A percentile compares a stretch with the other conserved stretches of the same genome.
These are phyloP conservation scores for Perizoma flavofasciatum DNA, from an alignment of 2,888 invertebrate species.

Conservation along the genomic window DNA sequence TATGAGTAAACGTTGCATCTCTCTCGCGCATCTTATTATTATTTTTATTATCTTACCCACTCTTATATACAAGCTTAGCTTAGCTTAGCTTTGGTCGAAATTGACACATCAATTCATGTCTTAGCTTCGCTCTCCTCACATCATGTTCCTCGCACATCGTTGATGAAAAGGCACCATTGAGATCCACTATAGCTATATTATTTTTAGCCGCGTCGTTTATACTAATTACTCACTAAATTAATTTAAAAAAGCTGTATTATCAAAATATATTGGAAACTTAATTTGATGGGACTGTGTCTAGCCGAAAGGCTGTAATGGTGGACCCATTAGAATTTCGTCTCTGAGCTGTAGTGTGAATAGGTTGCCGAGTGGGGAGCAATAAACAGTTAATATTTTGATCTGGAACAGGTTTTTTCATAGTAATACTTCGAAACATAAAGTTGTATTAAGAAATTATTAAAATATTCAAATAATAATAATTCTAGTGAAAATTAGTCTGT, in stretches of 20 bases:
- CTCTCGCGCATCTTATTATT: too few relatives aligned
- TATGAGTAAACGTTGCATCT: too few relatives aligned
- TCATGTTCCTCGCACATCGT: too few relatives aligned
- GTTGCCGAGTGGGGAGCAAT: constrained; percentile 46
- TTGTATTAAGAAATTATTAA: constrained; percentile 76
- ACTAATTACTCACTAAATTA: constrained; percentile 36
- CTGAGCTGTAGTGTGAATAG: constrained; percentile 47
- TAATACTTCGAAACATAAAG: constrained; percentile 71
- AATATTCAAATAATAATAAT: constrained; percentile 76
- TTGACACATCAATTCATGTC: too few relatives aligned
- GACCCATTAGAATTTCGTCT: constrained; percentile 28
- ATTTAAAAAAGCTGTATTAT: constrained; percentile 54
- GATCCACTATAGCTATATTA: constrained; percentile 8
- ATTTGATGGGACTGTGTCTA: constrained; percentile 45
- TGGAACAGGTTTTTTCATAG: constrained; percentile 72
- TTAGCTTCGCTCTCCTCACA: too few relatives aligned
- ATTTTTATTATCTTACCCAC: too few relatives aligned
- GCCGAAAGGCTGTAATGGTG: constrained; percentile 6
- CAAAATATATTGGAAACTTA: constrained; percentile 52
- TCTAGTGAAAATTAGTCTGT: constrained; percentile 77
- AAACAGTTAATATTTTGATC: constrained; percentile 62
- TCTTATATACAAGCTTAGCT: too few relatives aligned
- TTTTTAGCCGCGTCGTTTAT: constrained; percentile 44
- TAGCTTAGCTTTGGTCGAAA: too few relatives aligned
- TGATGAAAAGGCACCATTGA: too few relatives aligned